These are phyloP conservation scores for Hyla sarda DNA, from an alignment of 2,113 vertebrate genomes.

Conservation along the genomic window DNA sequence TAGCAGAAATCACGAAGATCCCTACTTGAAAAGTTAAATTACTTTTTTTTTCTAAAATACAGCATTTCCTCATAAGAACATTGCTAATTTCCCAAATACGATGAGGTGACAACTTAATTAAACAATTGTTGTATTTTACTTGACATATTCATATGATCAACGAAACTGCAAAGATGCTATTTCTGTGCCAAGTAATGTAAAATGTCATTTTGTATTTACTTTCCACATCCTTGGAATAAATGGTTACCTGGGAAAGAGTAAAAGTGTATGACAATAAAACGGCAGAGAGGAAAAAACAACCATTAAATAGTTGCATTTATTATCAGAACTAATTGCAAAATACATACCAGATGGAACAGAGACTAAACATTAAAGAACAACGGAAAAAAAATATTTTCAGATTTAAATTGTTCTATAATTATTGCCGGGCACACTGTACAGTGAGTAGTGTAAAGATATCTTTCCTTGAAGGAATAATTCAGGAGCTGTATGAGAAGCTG, in stretches of 20 bases:
- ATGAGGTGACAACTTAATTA: slow-evolving; percentile 56
- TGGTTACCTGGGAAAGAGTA: slow-evolving; percentile 32
- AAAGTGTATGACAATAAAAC: slow-evolving; percentile 43
- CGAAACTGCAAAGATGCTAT: slow-evolving; percentile 19
- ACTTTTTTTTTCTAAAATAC: slow-evolving; percentile 32
- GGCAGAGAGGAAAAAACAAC: slow-evolving; percentile 34
- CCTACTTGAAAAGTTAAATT: slow-evolving; percentile 30
- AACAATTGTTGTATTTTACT: slow-evolving; percentile 50
- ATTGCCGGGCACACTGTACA: not conserved
- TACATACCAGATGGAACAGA: slow-evolving; percentile 16
- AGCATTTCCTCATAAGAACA: slow-evolving; percentile 41
- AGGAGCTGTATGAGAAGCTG: slow-evolving; percentile 13
- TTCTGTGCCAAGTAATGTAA: slow-evolving; percentile 47
- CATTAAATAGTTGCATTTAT: slow-evolving; percentile 40
- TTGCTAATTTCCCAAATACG: slow-evolving; percentile 45
- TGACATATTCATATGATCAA: slow-evolving; percentile 53
- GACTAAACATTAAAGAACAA: slow-evolving; percentile 6
- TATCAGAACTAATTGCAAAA: slow-evolving; percentile 34
- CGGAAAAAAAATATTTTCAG: not conserved
- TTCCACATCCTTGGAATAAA: slow-evolving; percentile 42
- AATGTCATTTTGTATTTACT: slow-evolving; percentile 55
- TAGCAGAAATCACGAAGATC: slow-evolving; percentile 29
- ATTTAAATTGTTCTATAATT: not conserved
- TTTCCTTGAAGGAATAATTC: slow-evolving; percentile 43
- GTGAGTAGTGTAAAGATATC: not conserved